Conservation (phyloP, 2,797 vertebrate species). For the Muscicapa comitata region DNA sequence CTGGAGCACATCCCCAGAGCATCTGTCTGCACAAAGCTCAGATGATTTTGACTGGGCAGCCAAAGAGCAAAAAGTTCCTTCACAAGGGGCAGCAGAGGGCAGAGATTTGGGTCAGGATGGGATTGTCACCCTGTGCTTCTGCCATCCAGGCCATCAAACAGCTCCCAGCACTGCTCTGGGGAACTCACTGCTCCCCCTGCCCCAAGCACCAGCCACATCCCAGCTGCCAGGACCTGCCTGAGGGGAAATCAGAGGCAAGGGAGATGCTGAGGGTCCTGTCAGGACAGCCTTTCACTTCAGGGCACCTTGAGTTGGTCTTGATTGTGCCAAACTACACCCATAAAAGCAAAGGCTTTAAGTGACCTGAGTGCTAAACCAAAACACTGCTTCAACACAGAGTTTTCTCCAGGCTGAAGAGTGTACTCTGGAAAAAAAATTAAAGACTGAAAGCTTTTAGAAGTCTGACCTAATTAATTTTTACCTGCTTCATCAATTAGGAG, state of each 20-base stretch:
- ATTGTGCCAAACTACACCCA: neutral
- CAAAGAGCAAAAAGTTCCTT: neutral
- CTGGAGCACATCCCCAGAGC: neutral
- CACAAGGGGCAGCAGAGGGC: neutral
- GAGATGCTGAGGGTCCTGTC: fast-evolving
- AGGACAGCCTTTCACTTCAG: neutral
- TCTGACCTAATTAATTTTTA: neutral
- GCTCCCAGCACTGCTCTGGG: neutral
- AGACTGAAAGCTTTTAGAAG: neutral
- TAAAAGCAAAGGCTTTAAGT: neutral
- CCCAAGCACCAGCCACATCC: neutral
- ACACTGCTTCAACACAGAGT: neutral
- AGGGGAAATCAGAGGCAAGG: neutral
- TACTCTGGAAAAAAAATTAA: neutral
- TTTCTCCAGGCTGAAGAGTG: neutral
- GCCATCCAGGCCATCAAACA: neutral
- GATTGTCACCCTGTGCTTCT: neutral
- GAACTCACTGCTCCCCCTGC: neutral
- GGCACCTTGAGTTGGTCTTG: neutral
- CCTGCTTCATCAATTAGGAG: neutral
- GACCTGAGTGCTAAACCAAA: neutral
- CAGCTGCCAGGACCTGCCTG: neutral
- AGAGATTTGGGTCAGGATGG: neutral
- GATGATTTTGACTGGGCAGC: neutral
- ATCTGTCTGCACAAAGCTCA: neutral